Evolutionary conservation across 2,888 invertebrate genomes (phyloP).

Genomic region (Hirtodrosophila histrioides): DNA sequence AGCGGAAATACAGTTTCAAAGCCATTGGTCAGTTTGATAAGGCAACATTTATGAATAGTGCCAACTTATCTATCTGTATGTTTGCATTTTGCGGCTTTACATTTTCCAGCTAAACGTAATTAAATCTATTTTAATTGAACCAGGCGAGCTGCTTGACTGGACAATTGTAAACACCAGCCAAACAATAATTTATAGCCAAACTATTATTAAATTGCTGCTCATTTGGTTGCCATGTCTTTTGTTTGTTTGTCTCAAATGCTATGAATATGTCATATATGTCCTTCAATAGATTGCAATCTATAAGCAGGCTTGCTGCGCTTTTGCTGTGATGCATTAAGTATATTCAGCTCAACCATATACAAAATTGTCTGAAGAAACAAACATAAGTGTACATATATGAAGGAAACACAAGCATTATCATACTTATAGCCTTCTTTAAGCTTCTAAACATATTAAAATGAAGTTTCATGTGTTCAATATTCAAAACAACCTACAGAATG

Average conservation of each 20-base stretch:
- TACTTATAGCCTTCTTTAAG: no score
- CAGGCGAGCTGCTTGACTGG: slow-evolving; percentile 40
- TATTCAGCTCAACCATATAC: slow-evolving; percentile 17
- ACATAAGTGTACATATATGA: no score
- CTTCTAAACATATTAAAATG: no score
- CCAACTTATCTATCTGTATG: slow-evolving; percentile 1
- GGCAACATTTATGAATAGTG: slow-evolving; percentile 46
- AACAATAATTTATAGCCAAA: slow-evolving; percentile 22
- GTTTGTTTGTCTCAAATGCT: slow-evolving; percentile 42
- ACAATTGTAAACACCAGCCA: slow-evolving; percentile 11
- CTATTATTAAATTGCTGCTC: slow-evolving; percentile 35
- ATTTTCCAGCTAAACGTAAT: slow-evolving; percentile 31
- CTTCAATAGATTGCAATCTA: background rate
- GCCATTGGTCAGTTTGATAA: slow-evolving; percentile 55
- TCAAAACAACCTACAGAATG: no score
- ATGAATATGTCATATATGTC: slow-evolving; percentile 50
- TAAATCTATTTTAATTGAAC: slow-evolving; percentile 46
- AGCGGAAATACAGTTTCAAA: slow-evolving; percentile 69
- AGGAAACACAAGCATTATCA: no score
- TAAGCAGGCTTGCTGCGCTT: slow-evolving; percentile 9
- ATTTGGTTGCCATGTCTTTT: slow-evolving; percentile 26
- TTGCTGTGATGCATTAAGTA: slow-evolving; percentile 31
- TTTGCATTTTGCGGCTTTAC: slow-evolving; percentile 17
- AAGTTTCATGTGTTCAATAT: no score
- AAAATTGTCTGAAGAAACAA: background rate